Percentiles rank a stretch among this genome's conserved stretches.
phyloP scores from a whole-genome alignment of 2,888 invertebrate genomes.

The Teinopalpus imperialis region DNA sequence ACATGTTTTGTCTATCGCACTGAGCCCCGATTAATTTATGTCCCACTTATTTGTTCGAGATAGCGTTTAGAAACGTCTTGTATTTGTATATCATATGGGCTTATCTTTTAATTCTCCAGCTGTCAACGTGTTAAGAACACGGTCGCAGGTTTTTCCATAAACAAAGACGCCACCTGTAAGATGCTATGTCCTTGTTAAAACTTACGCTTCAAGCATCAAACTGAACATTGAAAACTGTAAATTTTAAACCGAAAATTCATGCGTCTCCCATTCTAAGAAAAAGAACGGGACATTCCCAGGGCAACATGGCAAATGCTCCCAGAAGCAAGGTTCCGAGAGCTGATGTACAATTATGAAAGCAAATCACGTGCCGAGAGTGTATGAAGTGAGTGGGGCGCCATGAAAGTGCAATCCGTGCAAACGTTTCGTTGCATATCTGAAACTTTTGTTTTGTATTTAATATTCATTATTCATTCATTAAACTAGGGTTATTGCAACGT shows the following conservation, averaged over 20 bases:
- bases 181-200: not conserved
- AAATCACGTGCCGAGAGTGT: conserved; percentile 17
- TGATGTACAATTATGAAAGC: conserved; percentile 20
- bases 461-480: conserved; percentile 24
- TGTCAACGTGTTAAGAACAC: conserved; percentile 56
- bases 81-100: conserved; percentile 71
- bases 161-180: conserved; percentile 8
- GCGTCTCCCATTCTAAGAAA: conserved; percentile 12
- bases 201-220: too few relatives aligned
- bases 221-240: not conserved
- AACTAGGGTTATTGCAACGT: too few relatives aligned
- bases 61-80: conserved; percentile 65
- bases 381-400: conserved; percentile 16
- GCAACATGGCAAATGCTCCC: conserved; percentile 12
- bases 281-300: conserved; percentile 22
- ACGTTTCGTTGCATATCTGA: conserved; percentile 8
- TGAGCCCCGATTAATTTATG: conserved; percentile 75
- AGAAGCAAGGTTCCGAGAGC: conserved; percentile 21
- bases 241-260: conserved; percentile 13
- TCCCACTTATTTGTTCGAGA: conserved; percentile 68
- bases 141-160: conserved; percentile 48
- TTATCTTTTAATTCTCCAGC: conserved; percentile 80
- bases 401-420: conserved; percentile 14
- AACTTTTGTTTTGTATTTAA: conserved; percentile 10
- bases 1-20: conserved; percentile 68